Evolutionary conservation across 2,888 invertebrate species (phyloP), one percentile per base, ranked within the genome.

Genomic region (Mesorhabditis sp.): DNA sequence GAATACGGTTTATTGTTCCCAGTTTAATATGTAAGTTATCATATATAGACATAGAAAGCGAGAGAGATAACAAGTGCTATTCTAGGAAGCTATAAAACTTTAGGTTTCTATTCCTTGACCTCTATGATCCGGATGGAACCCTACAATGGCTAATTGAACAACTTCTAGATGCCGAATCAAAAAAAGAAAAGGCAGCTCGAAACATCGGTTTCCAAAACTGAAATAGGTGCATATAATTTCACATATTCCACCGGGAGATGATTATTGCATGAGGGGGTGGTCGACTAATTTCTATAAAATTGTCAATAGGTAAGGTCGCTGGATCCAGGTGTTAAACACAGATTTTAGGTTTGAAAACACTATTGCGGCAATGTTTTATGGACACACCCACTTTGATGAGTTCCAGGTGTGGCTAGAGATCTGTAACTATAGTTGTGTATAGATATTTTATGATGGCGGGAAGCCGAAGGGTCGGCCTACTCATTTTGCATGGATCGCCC

Each of bases 361-460:
- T 43, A 91, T 94, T 70, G 89, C 89, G 0, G 92, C 90, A 0
- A 92, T 93, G 86, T 93, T 93, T 86, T 92, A 91, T 82, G 93
- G 95, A 0, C 95, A 95, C 85, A 95, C 94, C 4, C 95, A 95
- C 88, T 93, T 89, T 84, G 95, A 95, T 87, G 94, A 95, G 87
- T 94, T 94, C 69, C 7, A 50, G 10, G 58, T 50, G 7, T 13
- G n/a, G n/a, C 58, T 50, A 10, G n/a, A 50, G 7, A 13, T 50
- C n/a, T n/a, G 7, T n/a, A 50, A n/a, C 10, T 10, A 50, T 13
- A 13, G n/a, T 13, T 13, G 58, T 50, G 10, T 50, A 13, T 50
- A 50, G 58, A n/a, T 50, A n/a, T 50, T 50, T n/a, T 50, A 50
- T n/a, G 58, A 50, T 10, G n/a, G n/a, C 58, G 58, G 58, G 7